Base-by-base conservation (phyloP, 1,140 invertebrate species). In the Batillaria attramentaria region DNA sequence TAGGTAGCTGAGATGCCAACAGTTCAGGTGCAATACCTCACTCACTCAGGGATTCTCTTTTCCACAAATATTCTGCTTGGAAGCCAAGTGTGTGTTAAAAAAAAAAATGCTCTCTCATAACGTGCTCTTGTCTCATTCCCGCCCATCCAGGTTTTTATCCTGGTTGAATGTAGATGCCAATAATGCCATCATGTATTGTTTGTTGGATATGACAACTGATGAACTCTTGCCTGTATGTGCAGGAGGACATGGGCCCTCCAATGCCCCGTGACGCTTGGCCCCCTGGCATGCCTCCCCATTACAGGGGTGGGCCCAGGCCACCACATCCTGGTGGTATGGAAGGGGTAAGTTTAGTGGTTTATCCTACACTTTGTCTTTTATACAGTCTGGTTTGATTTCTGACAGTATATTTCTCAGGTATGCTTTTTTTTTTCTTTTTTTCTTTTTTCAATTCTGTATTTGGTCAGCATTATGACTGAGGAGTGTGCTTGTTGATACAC, bases 251-350 rank as follows among this genome's bases (percentile, higher is more conserved):
- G 43, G 83, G 84, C 16, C 81, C 82, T 18, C 74, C 75, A 50
- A 80, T 81, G 46, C 72, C 83, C 31, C 78, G 89, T 78, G 89
- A 90, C 76, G 86, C 84, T 41, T 90, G 89, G 89, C 82, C 80
- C 35, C 87, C 83, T 68, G 85, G 86, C 62, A 84, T 82, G 31
- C 83, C 86, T 35, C 86, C 85, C 66, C 87, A 87, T 28, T 89
- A 85, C 72, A 81, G 88, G 74, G 84, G 86, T 46, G 81, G 82
- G 43, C 86, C 85, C 43, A 79, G 84, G n/a, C 85, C 84, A 43
- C 86, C 84, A 42, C 86, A 86, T 31, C 86, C 85, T 72, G 84
- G 77, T 42, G 81, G 82, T 35, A 89, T 89, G 85, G 86, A 89
- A 83, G 87, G 82, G 77, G 85, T 87, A 79, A 84, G 85, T 78